These are phyloP conservation scores for Sebastes diploproa DNA, from an alignment of 2,797 vertebrate species.

Conservation along the genomic window DNA sequence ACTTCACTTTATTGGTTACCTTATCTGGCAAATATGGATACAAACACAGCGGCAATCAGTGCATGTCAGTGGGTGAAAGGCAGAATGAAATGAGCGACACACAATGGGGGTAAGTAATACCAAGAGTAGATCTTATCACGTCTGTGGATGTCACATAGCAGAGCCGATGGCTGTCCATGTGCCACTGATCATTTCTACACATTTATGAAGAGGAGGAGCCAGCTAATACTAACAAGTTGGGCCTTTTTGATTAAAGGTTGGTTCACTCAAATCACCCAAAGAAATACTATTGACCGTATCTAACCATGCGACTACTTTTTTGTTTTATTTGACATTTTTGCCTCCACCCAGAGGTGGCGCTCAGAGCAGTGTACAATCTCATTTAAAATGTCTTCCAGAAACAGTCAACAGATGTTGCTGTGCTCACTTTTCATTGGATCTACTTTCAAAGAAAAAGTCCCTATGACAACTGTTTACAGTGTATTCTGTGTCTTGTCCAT, in stretches of 20 bases:
- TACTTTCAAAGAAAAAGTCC: not conserved
- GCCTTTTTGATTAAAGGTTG: not conserved
- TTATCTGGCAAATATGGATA: conserved; percentile 25
- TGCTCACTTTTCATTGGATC: too few relatives aligned
- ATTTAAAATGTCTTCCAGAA: too few relatives aligned
- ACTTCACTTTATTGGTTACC: conserved; percentile 25
- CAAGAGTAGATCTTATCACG: not conserved
- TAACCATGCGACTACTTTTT: not conserved
- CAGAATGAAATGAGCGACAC: not conserved
- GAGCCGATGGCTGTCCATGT: not conserved
- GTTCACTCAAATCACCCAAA: not conserved
- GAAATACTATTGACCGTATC: not conserved
- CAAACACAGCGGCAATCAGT: conserved; percentile 13
- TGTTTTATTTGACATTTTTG: not conserved
- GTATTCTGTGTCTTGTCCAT: not conserved
- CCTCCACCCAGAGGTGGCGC: not conserved
- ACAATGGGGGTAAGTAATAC: not conserved
- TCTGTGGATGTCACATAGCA: not conserved
- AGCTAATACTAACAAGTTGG: not conserved
- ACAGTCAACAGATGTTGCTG: too few relatives aligned
- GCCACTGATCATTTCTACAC: not conserved
- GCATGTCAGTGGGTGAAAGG: not conserved
- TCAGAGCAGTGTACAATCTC: too few relatives aligned
- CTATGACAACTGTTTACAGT: not conserved
- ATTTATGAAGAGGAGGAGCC: not conserved